These are phyloP conservation scores for Balaenoptera acutorostrata DNA, from an alignment of 2,113 vertebrate genomes.

Conservation along the genomic window DNA sequence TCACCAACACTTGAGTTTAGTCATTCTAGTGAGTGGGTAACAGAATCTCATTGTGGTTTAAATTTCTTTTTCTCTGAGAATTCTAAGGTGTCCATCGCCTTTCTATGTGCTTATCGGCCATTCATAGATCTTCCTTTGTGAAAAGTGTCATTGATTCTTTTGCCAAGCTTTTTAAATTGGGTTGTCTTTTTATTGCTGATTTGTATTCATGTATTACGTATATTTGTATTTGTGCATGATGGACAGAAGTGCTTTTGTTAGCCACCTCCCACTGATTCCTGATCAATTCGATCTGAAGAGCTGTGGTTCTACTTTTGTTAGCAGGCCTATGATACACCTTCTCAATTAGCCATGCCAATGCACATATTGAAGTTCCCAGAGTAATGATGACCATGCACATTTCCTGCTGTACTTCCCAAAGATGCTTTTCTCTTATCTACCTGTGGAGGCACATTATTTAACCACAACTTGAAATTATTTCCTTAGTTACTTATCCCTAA, in stretches of 20 bases:
- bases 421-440: background rate
- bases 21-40: background rate
- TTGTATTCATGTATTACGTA: background rate
- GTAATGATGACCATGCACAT: background rate
- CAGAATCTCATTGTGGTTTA: background rate
- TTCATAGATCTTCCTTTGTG: background rate
- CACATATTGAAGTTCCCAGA: background rate
- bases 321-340: background rate
- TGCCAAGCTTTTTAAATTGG: background rate
- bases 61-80: background rate
- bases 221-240: background rate
- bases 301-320: background rate
- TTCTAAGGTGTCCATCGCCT: background rate
- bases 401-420: background rate
- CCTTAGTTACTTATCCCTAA: background rate
- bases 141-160: background rate
- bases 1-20: background rate
- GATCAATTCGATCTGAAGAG: background rate
- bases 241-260: background rate
- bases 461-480: background rate
- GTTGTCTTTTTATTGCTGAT: background rate
- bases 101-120: background rate
- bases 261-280: background rate
- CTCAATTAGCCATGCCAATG: background rate
- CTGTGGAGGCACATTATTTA: background rate